These are phyloP conservation scores for Arctopsyche grandis DNA, from an alignment of 1,140 invertebrate genomes.

Conservation along the genomic window DNA sequence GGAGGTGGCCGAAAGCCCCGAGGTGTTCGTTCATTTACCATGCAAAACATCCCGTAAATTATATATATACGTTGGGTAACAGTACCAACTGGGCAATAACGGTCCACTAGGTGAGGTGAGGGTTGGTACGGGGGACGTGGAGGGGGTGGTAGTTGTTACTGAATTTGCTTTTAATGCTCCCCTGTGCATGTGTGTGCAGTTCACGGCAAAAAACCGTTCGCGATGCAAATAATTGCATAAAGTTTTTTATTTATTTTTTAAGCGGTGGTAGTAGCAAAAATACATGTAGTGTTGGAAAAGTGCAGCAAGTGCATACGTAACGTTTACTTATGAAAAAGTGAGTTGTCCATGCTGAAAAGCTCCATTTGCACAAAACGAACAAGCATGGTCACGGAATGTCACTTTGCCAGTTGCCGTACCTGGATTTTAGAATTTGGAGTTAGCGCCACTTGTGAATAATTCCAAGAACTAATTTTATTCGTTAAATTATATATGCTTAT, in stretches of 20 bases:
- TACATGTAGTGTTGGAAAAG: neutral
- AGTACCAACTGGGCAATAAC: neutral
- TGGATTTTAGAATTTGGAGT: too few species aligned
- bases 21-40: neutral
- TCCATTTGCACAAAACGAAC: neutral
- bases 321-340: neutral
- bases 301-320: neutral
- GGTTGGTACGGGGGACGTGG: too few species aligned
- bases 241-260: neutral
- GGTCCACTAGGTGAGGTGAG: neutral
- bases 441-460: too few species aligned
- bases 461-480: too few species aligned
- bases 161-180: slow-evolving; percentile 22
- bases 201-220: neutral
- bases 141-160: neutral
- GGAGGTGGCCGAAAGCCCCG: too few species aligned
- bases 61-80: neutral
- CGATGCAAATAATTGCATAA: slow-evolving; percentile 29
- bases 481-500: too few species aligned
- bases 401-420: neutral
- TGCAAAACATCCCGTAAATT: neutral
- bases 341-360: neutral
- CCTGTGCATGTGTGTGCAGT: neutral
- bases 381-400: neutral
- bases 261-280: neutral